Evolutionary conservation across 35 echinoderm and acorn worm genomes (phyloP).

Genomic region (Ophioderma brevispina): DNA sequence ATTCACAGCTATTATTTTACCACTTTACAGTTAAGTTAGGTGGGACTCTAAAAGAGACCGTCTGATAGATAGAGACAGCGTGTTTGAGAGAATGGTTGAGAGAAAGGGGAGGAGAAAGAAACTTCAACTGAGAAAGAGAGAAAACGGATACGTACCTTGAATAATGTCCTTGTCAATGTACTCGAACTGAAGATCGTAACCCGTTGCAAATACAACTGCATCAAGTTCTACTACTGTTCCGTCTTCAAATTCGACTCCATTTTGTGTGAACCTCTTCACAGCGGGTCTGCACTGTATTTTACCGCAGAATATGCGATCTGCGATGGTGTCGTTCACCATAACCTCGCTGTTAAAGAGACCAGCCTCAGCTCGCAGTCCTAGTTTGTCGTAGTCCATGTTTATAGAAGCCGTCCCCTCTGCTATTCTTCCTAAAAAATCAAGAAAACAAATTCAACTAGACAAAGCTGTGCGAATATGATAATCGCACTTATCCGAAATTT

Average conservation of each 20-base stretch:
- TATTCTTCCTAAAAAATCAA: background rate
- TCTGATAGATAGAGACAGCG: too few relatives aligned
- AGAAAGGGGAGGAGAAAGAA: conserved; percentile 11
- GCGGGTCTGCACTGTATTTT: conserved; percentile 43
- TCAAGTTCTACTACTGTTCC: conserved; percentile 60
- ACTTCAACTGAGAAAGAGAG: too few relatives aligned
- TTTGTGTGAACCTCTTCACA: conserved; percentile 49
- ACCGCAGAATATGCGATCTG: conserved; percentile 55
- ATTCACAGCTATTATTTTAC: too few relatives aligned
- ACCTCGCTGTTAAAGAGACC: conserved; percentile 25
- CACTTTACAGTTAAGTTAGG: too few relatives aligned
- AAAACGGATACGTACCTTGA: conserved; percentile 40
- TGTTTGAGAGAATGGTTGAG: too few relatives aligned
- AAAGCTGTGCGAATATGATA: too few relatives aligned
- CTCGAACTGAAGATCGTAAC: conserved; percentile 43
- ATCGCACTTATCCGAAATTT: too few relatives aligned
- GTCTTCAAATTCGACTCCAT: conserved; percentile 68
- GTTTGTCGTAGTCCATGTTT: conserved; percentile 18
- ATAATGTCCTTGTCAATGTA: conserved; percentile 53
- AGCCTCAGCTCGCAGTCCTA: background rate
- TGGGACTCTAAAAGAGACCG: too few relatives aligned
- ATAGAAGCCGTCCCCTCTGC: background rate
- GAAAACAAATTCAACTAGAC: too few relatives aligned
- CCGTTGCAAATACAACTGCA: conserved; percentile 70
- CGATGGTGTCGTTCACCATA: conserved; percentile 76